phyloP scores from a whole-genome alignment of 2,888 invertebrate species.

The Marronus borbonicus region DNA sequence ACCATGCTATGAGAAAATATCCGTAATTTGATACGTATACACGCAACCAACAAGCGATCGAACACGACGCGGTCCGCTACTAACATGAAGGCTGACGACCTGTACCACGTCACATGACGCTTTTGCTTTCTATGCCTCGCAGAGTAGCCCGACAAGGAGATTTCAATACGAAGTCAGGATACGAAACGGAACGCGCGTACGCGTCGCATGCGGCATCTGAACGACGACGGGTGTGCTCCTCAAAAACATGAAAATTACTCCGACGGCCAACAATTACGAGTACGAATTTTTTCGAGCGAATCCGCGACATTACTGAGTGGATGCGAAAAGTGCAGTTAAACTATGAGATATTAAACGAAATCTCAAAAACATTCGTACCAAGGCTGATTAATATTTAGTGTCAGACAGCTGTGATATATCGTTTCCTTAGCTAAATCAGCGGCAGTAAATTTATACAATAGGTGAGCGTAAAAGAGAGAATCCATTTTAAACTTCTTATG shows the following conservation, averaged over 20 bases:
- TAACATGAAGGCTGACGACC: conserved; percentile 18
- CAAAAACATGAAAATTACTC: conserved; percentile 47
- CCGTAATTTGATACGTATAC: background rate
- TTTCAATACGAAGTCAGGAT: conserved; percentile 54
- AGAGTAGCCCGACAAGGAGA: conserved; percentile 51
- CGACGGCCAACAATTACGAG: background rate
- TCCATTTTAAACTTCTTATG: background rate
- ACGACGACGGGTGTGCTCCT: conserved; percentile 50
- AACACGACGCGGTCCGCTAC: background rate
- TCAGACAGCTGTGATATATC: conserved; percentile 48
- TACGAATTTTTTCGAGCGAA: conserved; percentile 24
- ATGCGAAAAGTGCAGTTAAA: conserved; percentile 50
- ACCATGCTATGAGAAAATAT: background rate
- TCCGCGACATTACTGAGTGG: background rate
- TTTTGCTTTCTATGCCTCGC: conserved; percentile 57
- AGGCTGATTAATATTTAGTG: conserved; percentile 56
- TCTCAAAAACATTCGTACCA: conserved; percentile 47
- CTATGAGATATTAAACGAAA: conserved; percentile 56
- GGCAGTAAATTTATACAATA: background rate
- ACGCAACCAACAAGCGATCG: background rate
- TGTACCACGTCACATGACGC: conserved; percentile 49
- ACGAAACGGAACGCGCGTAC: conserved; percentile 49
- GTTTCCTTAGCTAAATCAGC: background rate
- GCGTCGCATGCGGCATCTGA: conserved; percentile 51
- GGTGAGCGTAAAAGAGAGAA: background rate